Evolutionary conservation across 2,797 vertebrate genomes (phyloP), one percentile per base, ranked within the genome.

Genomic region (Cossypha caffra): DNA sequence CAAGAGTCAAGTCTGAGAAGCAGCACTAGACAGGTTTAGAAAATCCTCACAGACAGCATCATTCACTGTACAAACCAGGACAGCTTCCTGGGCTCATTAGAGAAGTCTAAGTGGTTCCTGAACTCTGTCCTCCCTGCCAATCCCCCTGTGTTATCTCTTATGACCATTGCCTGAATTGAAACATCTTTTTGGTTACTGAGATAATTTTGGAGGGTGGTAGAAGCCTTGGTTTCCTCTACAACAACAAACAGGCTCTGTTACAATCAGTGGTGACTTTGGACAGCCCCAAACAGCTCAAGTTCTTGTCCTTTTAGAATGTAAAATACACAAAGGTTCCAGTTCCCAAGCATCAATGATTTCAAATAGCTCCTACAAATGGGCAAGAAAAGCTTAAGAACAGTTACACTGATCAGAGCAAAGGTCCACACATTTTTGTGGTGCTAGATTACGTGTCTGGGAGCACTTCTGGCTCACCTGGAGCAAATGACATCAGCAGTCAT

Each of bases 161-260:
- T 64, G 52, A 73, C 77, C 62, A 74, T 37, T 57, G 54, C 82
- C 85, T 93, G 88, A 92, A 95, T 40, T 68, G 91, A 94, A 91
- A 94, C 24, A 80, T 83, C 43, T 42, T 95, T 95, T 80, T 90
- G 92, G 89, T 96, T 90, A 57, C 95, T 92, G 81, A 96, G 83
- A 69, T 87, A 93, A 80, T 43, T 88, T 88, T 40, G 63, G 94
- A 91, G 57, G 69, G 75, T 52, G 91, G 97, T 84, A 98, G 90
- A 97, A 95, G 84, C 80, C 64, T 95, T 90, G 48, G 57, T 93
- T 95, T 93, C 88, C 95, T 95, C 98, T 98, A 47, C 17, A 81
- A 98, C 98, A 98, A 97, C 96, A 94, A 98, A 59, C 0, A 98
- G 97, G 14, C 31, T 51, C 38, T 37, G 29, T 54, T 52, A 45